Evolutionary conservation across 2,888 invertebrate genomes (phyloP).

Genomic region (Tanypteryx hageni): DNA sequence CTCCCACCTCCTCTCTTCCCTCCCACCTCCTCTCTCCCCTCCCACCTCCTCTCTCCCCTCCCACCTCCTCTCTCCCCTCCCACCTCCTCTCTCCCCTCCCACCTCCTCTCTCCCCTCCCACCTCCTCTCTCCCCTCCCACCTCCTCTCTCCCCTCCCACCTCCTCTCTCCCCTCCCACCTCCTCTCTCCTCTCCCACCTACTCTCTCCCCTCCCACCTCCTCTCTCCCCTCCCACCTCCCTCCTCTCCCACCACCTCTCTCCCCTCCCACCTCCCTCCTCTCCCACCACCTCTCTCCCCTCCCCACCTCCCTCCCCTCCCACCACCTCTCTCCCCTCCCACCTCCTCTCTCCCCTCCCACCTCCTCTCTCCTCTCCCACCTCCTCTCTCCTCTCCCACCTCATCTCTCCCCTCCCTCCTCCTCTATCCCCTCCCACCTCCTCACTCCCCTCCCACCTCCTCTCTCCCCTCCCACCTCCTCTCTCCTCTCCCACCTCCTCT

Average conservation of each 20-base stretch:
- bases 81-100: neutral
- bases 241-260: neutral
- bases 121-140: neutral
- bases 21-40: neutral
- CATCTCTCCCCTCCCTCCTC: constrained; percentile 52
- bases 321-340: neutral
- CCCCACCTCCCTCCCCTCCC: neutral
- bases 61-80: neutral
- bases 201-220: neutral
- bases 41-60: too few relatives aligned
- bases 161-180: neutral
- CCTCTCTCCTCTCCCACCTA: too few relatives aligned
- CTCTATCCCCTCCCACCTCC: neutral
- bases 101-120: neutral
- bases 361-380: neutral
- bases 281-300: neutral
- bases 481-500: neutral
- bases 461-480: neutral
- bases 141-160: neutral
- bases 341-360: neutral
- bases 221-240: neutral
- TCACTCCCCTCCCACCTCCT: neutral
- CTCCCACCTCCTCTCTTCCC: neutral
- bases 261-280: neutral
- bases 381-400: constrained; percentile 4